A percentile compares a stretch with the other conserved stretches of the same genome.
Evolutionary conservation across 2,113 vertebrate species (phyloP).

Genomic region (Myrmecobius fasciatus): DNA sequence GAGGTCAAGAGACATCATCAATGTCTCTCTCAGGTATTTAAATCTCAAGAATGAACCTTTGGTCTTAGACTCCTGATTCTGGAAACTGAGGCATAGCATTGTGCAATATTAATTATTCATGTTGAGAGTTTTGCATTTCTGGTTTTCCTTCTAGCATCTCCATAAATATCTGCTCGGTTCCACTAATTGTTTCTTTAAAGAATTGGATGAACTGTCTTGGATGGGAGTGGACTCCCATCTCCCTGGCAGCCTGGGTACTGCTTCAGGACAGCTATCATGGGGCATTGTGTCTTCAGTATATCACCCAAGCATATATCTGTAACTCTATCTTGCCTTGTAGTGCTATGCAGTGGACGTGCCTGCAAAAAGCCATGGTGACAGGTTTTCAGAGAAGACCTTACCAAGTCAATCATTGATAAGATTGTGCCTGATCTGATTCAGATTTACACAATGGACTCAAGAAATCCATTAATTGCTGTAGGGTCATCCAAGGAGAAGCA

Average conservation of each 20-base stretch:
- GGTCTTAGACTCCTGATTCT: conserved; percentile 89
- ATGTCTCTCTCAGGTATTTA: conserved; percentile 91
- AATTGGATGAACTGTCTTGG: conserved; percentile 91
- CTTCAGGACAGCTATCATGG: conserved; percentile 93
- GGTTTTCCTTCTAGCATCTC: conserved; percentile 91
- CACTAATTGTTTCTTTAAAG: conserved; percentile 91
- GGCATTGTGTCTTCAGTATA: conserved; percentile 87
- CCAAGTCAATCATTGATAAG: conserved; percentile 85
- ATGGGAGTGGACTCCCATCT: conserved; percentile 90
- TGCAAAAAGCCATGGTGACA: conserved; percentile 90
- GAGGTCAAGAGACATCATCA: conserved; percentile 91
- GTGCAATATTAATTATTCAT: conserved; percentile 92
- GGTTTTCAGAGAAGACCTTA: conserved; percentile 90
- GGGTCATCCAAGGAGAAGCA: conserved; percentile 62
- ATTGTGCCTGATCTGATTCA: conserved; percentile 90
- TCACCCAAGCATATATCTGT: conserved; percentile 90
- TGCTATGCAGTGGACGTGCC: conserved; percentile 91
- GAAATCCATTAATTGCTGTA: conserved; percentile 85
- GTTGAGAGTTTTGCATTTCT: conserved; percentile 89
- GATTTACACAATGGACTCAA: conserved; percentile 90
- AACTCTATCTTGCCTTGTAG: conserved; percentile 89
- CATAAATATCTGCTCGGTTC: conserved; percentile 90
- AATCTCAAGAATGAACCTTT: conserved; percentile 85
- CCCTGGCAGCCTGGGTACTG: conserved; percentile 89
- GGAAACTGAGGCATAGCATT: conserved; percentile 91